Evolutionary conservation across 2,797 vertebrate genomes (phyloP), one percentile per base, ranked within the genome.

Genomic region (Schizopygopsis pylzovi): DNA sequence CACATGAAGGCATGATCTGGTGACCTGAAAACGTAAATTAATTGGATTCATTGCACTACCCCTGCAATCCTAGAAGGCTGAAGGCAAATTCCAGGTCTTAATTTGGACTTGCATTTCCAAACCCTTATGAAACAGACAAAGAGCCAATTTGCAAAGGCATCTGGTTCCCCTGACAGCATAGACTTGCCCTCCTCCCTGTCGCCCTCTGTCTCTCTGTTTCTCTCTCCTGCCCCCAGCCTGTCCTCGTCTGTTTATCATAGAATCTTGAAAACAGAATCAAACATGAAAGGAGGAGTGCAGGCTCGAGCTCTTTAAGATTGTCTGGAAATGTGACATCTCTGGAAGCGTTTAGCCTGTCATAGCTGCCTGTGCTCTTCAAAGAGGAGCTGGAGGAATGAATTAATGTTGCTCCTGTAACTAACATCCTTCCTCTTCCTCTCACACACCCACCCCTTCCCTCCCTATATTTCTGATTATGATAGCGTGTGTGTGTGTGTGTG

Each of bases 311-410:
- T 95, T 95, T 95, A 94, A 93, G 94, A 94, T 94, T 94, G 93
- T 92, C 93, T 94, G 94, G 94, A 95, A 95, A 96, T 95, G 95
- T 96, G 94, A 95, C 94, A 94, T 95, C 94, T 95, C 95, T 96
- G 95, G 95, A 95, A 95, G 93, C 94, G 92, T 95, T 96, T 96
- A 96, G 93, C 89, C 92, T 93, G 94, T 95, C 94, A 95, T 94
- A 93, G 94, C 93, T 88, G 92, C 92, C 88, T 90, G 92, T 89
- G 91, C 91, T 93, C 93, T 95, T 95, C 93, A 95, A 96, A 95
- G 94, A 91, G 92, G 76, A 71, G 88, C 56, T 89, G 94, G 94
- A 95, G 93, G 93, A 95, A 93, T 93, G 92, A 94, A 95, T 94
- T 95, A 94, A 95, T 94, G 93, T 93, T 94, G 93, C 94, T 94